phyloP scores from a whole-genome alignment of 2,888 invertebrate species.

The Argyresthia albistria region DNA sequence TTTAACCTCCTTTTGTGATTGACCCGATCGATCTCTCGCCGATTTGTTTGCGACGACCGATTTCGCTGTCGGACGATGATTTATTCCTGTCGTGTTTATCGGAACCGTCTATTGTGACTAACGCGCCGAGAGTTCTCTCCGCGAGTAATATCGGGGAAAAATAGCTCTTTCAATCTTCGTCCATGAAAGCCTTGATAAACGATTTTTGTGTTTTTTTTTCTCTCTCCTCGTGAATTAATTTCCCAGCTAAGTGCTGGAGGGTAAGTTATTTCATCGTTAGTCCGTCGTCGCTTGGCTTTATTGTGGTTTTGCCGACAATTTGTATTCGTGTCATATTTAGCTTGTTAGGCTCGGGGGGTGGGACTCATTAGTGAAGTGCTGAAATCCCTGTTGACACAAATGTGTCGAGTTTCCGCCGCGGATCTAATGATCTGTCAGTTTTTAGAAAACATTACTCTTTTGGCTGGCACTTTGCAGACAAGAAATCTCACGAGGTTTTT shows the following conservation, averaged over 20 bases:
- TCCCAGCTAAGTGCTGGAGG: conserved; percentile 42
- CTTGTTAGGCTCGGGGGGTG: background rate
- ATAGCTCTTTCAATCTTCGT: conserved; percentile 36
- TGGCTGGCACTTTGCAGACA: too few relatives aligned
- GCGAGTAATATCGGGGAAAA: background rate
- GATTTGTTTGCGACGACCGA: conserved; percentile 32
- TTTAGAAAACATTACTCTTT: too few relatives aligned
- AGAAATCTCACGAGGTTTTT: too few relatives aligned
- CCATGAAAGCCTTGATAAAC: conserved; percentile 14
- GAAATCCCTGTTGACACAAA: too few relatives aligned
- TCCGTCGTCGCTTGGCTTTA: conserved; percentile 31
- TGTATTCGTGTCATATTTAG: conserved; percentile 14
- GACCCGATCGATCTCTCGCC: conserved; percentile 34
- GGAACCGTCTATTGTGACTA: conserved; percentile 29
- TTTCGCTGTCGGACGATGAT: conserved; percentile 36
- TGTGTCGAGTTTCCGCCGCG: too few relatives aligned
- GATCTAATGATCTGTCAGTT: too few relatives aligned
- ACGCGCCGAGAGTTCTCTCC: too few relatives aligned
- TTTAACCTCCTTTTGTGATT: background rate
- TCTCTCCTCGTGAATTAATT: conserved; percentile 39
- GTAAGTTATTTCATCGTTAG: conserved; percentile 35
- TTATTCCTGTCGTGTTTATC: conserved; percentile 47
- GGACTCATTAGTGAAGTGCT: background rate
- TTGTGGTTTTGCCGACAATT: conserved; percentile 32
- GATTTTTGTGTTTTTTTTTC: background rate